Percentiles rank a stretch among this genome's conserved stretches.
Conservation (phyloP, 2,113 vertebrate species). For the Pseudopodoces humilis region DNA sequence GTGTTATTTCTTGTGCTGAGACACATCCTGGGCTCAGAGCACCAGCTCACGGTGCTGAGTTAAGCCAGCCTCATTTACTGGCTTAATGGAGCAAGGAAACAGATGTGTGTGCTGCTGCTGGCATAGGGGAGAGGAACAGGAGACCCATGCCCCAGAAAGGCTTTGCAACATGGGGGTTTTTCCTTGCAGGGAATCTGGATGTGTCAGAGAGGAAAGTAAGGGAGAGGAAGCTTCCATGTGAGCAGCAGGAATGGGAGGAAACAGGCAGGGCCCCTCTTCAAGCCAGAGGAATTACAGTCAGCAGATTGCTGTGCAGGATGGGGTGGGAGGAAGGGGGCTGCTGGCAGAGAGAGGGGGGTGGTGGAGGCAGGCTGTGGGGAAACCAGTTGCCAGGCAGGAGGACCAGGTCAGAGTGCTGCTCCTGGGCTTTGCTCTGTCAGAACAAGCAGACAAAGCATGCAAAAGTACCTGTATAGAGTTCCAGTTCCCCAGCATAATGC, state of each 20-base stretch:
- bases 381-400: not conserved
- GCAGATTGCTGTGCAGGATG: not conserved
- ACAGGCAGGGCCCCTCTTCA: not conserved
- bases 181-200: not conserved
- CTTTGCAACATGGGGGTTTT: not conserved
- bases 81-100: slow-evolving; percentile 37
- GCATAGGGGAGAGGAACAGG: not conserved
- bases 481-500: not conserved
- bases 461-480: slow-evolving; percentile 2
- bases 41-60: not conserved
- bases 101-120: not conserved
- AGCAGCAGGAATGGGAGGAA: not conserved
- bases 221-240: not conserved
- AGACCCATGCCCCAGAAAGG: not conserved
- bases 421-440: not conserved
- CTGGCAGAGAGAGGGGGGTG: not conserved
- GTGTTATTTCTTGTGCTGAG: not conserved
- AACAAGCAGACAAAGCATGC: not conserved
- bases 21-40: slow-evolving; percentile 1
- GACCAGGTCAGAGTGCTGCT: not conserved
- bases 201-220: not conserved
- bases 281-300: not conserved
- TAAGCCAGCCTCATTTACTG: slow-evolving; percentile 40
- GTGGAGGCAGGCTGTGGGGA: not conserved
- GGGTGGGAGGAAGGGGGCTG: not conserved